Conservation (phyloP, 2,113 vertebrate species). For the Rhegmatorhina hoffmannsi region DNA sequence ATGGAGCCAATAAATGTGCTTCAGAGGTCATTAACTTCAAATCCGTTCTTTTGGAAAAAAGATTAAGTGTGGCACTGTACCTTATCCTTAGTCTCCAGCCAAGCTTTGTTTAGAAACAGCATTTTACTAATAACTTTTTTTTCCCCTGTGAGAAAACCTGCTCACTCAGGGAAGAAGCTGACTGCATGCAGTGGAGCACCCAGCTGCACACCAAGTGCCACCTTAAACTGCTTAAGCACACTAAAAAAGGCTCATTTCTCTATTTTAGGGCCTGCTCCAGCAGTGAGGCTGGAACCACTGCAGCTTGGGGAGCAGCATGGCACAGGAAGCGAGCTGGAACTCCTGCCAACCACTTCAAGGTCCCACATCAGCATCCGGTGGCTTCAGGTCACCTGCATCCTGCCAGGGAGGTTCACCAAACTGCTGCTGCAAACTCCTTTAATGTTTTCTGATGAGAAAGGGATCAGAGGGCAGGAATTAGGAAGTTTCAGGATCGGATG, state of each 20-base stretch:
- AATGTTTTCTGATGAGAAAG: not conserved
- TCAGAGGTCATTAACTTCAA: slow-evolving; percentile 36
- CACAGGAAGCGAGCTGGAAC: accelerated
- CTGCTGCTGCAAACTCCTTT: not conserved
- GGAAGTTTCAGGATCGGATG: accelerated
- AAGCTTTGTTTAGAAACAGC: slow-evolving; percentile 41
- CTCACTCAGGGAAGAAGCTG: not conserved
- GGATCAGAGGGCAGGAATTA: not conserved
- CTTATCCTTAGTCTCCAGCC: slow-evolving; percentile 32
- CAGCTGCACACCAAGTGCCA: not conserved
- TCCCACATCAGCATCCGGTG: not conserved
- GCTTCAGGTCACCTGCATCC: not conserved
- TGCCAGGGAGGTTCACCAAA: not conserved
- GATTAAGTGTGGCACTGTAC: slow-evolving; percentile 39
- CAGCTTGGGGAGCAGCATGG: accelerated
- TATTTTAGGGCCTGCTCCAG: not conserved
- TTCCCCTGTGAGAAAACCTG: not conserved
- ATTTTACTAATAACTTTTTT: not conserved
- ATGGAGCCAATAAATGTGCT: not conserved
- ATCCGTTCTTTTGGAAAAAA: slow-evolving; percentile 36
- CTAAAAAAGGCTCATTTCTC: not conserved
- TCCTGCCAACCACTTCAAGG: not conserved
- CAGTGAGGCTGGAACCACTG: accelerated
- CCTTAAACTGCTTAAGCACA: not conserved
- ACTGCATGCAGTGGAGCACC: not conserved